These are phyloP conservation scores for Enteromius thamalakanensis DNA, from an alignment of 2,797 vertebrate genomes.

Conservation along the genomic window DNA sequence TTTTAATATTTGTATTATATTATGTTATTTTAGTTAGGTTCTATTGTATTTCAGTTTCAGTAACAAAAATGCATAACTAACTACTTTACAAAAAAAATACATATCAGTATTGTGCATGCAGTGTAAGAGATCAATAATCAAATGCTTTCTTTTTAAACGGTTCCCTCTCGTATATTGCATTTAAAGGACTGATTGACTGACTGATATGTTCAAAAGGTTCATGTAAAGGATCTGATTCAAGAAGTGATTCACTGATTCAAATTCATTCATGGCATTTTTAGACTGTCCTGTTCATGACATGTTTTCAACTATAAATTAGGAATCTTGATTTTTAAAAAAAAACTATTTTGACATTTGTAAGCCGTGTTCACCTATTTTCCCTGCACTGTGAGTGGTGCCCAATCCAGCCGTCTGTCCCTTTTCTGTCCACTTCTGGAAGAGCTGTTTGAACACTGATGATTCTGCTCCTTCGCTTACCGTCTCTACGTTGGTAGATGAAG, in stretches of 20 bases:
- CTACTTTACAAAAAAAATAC: neutral
- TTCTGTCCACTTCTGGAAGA: conserved; percentile 86
- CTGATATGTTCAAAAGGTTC: neutral
- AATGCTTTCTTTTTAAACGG: neutral
- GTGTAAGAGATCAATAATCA: neutral
- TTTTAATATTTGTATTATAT: neutral
- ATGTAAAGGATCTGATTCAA: neutral
- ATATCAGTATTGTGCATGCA: neutral
- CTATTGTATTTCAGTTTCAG: neutral
- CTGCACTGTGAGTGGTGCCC: conserved; percentile 74
- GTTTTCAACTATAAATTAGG: neutral
- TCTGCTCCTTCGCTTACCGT: conserved; percentile 84
- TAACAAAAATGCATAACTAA: neutral
- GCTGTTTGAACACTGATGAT: conserved; percentile 83
- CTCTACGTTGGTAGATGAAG: conserved; percentile 78
- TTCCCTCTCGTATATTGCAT: neutral
- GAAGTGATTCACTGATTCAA: neutral
- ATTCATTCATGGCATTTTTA: neutral
- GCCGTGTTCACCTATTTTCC: conserved; percentile 80
- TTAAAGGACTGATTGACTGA: neutral
- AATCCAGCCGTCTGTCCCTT: conserved; percentile 74
- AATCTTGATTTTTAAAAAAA: neutral
- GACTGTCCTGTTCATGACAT: neutral
- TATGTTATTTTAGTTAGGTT: neutral
- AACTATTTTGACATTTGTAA: neutral